These are phyloP conservation scores for Atopsyche davidsoni DNA, from an alignment of 1,140 invertebrate genomes.

Conservation along the genomic window DNA sequence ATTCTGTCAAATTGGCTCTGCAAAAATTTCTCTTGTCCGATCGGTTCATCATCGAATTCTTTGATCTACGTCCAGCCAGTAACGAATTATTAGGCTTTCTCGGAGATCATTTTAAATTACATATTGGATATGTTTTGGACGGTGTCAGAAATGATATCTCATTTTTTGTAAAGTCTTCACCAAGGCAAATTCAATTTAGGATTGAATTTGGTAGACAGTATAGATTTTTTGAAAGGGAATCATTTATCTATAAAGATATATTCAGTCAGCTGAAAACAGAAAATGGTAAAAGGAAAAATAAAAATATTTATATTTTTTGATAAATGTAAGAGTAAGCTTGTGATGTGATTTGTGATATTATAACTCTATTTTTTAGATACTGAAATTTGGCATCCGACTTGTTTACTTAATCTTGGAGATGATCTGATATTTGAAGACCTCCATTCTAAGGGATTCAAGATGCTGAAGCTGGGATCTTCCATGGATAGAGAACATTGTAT, in stretches of 20 bases:
- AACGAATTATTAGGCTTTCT: constrained; percentile 16
- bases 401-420: constrained; percentile 5
- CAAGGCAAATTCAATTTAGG: constrained; percentile 33
- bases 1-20: constrained; percentile 2
- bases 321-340: background rate
- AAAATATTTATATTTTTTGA: background rate
- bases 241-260: constrained; percentile 33
- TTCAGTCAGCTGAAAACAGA: constrained; percentile 32
- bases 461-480: constrained; percentile 6
- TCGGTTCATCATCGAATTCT: constrained; percentile 8
- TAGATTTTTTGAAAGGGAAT: constrained; percentile 39
- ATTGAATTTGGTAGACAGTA: constrained; percentile 34
- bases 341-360: constrained; percentile 1
- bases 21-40: constrained; percentile 5
- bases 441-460: constrained; percentile 14
- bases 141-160: constrained; percentile 5
- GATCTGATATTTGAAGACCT: constrained; percentile 25
- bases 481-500: constrained; percentile 17
- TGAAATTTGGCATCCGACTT: constrained; percentile 11
- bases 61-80: constrained; percentile 7
- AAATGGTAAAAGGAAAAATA: constrained; percentile 12
- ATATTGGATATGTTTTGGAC: constrained; percentile 6
- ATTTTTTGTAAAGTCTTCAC: constrained; percentile 41
- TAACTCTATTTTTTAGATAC: constrained; percentile 13
- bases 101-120: constrained; percentile 14